Percentiles rank a stretch among this genome's conserved stretches.
These are phyloP conservation scores for Trachops cirrhosus DNA, from an alignment of 2,797 vertebrate genomes.

Conservation along the genomic window DNA sequence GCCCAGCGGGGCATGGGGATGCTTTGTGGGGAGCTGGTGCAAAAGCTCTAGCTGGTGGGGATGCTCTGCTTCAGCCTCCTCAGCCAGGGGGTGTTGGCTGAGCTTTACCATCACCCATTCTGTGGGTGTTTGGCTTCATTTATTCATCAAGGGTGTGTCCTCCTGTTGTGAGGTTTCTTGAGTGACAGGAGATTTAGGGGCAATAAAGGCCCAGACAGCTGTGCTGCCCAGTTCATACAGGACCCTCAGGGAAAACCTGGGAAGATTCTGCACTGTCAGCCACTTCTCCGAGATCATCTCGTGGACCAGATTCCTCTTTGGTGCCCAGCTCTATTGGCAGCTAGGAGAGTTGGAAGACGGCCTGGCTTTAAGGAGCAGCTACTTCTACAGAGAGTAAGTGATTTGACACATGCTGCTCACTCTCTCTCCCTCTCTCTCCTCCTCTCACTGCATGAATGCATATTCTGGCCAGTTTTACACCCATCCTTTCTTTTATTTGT, in stretches of 20 bases:
- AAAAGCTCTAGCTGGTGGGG: background rate
- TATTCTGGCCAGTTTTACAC: background rate
- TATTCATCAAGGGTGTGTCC: slow-evolving; percentile 65
- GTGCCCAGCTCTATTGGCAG: background rate
- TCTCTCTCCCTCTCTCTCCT: background rate
- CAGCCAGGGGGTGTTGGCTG: background rate
- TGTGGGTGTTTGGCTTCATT: background rate
- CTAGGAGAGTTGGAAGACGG: background rate
- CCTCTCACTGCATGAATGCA: background rate
- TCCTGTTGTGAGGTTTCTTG: background rate
- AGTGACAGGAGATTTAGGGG: background rate
- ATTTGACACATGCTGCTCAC: background rate
- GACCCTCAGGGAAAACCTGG: background rate
- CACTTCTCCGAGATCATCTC: background rate
- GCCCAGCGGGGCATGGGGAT: background rate
- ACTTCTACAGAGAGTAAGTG: slow-evolving; percentile 37
- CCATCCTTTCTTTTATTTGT: background rate
- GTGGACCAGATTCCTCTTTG: background rate
- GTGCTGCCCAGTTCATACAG: background rate
- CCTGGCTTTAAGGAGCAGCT: background rate
- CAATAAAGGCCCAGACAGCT: slow-evolving; percentile 36
- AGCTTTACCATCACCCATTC: background rate
- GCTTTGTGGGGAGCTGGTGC: background rate
- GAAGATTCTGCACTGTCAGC: background rate
- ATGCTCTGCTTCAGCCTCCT: background rate